Base-by-base conservation (phyloP, 2,113 vertebrate species). In the Solenodon paradoxus region DNA sequence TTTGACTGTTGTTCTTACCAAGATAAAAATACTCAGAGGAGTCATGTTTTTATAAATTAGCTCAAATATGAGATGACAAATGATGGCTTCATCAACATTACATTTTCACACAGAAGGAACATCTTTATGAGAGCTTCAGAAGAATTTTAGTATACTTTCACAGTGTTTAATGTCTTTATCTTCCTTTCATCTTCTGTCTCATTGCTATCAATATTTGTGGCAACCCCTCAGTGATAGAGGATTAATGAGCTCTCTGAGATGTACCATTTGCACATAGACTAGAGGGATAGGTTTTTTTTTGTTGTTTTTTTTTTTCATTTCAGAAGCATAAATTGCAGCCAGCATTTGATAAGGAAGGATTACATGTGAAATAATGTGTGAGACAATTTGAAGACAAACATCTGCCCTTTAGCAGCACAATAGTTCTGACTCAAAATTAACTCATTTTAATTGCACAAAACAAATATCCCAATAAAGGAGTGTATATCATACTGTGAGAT, bases 1-100 rank as follows among this genome's bases (percentile, higher is more conserved):
- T 81, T 71, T 69, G 92, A 61, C 17, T 59, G 91, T 92, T 96
- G 74, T 90, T 92, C 92, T 79, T 94, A 89, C 49, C 94, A 80
- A 42, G n/a, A 96, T 96, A 94, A 95, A 97, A 74, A 49, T 92
- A 51, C 57, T 93, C n/a, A 17, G 61, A 80, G 64, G 74, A 53
- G 81, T 95, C 94, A 95, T 77, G 59, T 35, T 42, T 79, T 96
- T 53, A 42, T 40, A 71, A 93, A 88, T 68, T 57, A 24, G 92
- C 96, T 97, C 51, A 68, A 61, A 83, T n/a, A 17, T n/a, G 88
- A 89, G 9, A 69, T 26, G 47, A 26, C 61, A 83, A 63, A 45
- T 13, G 22, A n/a, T 45, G 63, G 40, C 20, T 82, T 72, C 45
- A 10, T 66, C 68, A 35, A 42, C 22, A 57, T 72, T 12, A 61